phyloP scores from a whole-genome alignment of 2,113 vertebrate genomes.

The Aramus guarauna region DNA sequence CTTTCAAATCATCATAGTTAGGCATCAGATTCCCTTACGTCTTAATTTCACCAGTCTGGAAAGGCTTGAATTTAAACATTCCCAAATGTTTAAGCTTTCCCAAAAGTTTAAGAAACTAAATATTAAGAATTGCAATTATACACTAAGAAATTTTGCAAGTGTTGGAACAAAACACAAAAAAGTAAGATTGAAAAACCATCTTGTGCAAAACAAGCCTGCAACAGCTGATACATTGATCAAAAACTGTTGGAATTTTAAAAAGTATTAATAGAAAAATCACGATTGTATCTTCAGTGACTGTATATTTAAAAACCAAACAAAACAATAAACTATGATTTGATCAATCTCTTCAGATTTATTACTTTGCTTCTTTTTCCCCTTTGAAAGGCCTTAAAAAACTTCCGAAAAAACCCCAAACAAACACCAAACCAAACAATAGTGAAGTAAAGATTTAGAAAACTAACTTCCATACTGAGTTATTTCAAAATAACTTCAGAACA shows the following conservation, averaged over 20 bases:
- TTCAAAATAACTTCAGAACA: constrained; percentile 15
- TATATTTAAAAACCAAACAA: background rate
- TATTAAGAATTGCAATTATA: background rate
- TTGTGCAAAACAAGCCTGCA: background rate
- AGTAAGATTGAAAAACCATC: background rate
- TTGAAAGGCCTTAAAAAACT: background rate
- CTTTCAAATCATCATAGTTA: background rate
- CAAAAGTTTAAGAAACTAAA: background rate
- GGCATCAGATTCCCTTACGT: background rate
- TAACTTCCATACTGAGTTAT: background rate
- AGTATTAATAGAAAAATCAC: background rate
- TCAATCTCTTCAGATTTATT: background rate
- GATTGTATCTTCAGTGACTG: background rate
- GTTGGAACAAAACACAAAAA: background rate
- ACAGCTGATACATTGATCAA: background rate
- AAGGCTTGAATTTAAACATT: background rate
- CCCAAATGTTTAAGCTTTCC: background rate
- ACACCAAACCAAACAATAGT: background rate
- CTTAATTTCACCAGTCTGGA: background rate
- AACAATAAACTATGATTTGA: background rate
- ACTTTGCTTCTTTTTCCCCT: background rate
- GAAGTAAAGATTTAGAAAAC: background rate
- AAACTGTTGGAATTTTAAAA: background rate
- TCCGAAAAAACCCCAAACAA: background rate
- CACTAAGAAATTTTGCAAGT: background rate